Percentiles rank a stretch among this genome's conserved stretches.
Evolutionary conservation across 2,888 invertebrate species (phyloP).

Genomic region (Teinopalpus imperialis): DNA sequence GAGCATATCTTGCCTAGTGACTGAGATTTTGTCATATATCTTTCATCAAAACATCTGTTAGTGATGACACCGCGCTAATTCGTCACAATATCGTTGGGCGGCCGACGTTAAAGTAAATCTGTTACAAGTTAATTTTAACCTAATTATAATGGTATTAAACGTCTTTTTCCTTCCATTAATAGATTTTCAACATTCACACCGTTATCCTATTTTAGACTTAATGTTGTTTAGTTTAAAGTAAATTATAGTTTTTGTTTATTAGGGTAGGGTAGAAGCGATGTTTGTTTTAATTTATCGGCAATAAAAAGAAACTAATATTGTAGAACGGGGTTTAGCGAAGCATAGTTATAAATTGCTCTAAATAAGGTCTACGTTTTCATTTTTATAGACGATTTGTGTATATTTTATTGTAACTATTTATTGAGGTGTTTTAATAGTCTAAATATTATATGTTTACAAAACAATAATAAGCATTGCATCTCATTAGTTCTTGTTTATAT

Average conservation of each 20-base stretch:
- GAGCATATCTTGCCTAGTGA: too few relatives aligned
- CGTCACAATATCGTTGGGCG: constrained; percentile 43
- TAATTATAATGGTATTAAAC: neutral
- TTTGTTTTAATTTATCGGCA: constrained; percentile 20
- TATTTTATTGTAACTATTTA: neutral
- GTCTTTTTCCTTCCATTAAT: constrained; percentile 1
- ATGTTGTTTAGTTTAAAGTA: constrained; percentile 26
- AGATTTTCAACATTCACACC: neutral
- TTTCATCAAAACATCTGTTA: constrained; percentile 57
- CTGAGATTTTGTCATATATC: too few relatives aligned
- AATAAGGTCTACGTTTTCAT: constrained; percentile 12
- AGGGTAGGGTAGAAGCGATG: constrained; percentile 32
- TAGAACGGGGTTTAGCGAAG: constrained; percentile 13
- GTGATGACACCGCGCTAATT: constrained; percentile 60
- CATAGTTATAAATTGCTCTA: constrained; percentile 19
- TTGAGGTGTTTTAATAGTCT: neutral
- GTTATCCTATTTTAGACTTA: constrained; percentile 34
- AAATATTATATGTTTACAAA: neutral
- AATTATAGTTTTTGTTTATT: constrained; percentile 30
- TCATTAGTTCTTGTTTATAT: too few relatives aligned
- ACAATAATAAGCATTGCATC: too few relatives aligned
- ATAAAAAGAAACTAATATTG: constrained; percentile 32
- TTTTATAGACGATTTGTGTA: constrained; percentile 3
- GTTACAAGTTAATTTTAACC: constrained; percentile 5
- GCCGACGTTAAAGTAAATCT: constrained; percentile 27